Conservation (phyloP, 1,140 invertebrate species). For the Euglossa dilemma region DNA sequence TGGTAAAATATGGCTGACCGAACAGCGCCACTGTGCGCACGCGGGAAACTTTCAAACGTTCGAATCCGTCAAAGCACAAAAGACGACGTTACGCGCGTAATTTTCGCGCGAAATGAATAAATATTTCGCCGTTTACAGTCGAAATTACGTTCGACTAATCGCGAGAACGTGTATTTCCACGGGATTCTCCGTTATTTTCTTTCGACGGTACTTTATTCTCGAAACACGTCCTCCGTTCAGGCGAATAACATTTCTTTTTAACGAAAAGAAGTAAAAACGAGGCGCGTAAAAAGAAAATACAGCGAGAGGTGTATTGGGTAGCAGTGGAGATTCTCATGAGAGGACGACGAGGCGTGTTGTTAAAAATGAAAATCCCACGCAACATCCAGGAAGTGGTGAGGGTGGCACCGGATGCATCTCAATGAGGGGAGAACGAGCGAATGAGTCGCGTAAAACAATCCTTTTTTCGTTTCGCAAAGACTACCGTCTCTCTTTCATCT, state of each 20-base stretch:
- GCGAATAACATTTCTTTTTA: background rate
- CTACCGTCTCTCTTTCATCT: slow-evolving; percentile 59
- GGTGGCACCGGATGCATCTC: slow-evolving; percentile 72
- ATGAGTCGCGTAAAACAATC: slow-evolving; percentile 72
- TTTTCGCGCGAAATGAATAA: background rate
- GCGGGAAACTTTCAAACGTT: slow-evolving; percentile 60
- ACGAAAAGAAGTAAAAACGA: background rate
- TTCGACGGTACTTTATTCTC: background rate
- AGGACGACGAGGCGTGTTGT: slow-evolving; percentile 25
- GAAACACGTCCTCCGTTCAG: background rate
- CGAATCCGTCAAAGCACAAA: background rate
- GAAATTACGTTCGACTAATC: background rate
- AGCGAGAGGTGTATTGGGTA: background rate
- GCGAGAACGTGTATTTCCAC: no score
- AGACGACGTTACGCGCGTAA: no score
- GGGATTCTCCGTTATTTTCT: background rate
- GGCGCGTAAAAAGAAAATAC: background rate
- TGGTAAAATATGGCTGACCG: slow-evolving; percentile 28
- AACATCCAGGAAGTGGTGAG: slow-evolving; percentile 73
- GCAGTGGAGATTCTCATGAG: slow-evolving; percentile 23
- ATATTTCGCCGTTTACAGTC: no score
- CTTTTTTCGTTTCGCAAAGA: slow-evolving; percentile 63
- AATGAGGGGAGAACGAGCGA: slow-evolving; percentile 66
- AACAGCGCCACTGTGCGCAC: slow-evolving; percentile 23
- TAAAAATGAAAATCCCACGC: slow-evolving; percentile 69